A percentile compares a stretch with the other conserved stretches of the same genome.
Conservation (phyloP, 37 sponge, comb jelly and placozoan genomes). For the Cliona cf. orientalis region DNA sequence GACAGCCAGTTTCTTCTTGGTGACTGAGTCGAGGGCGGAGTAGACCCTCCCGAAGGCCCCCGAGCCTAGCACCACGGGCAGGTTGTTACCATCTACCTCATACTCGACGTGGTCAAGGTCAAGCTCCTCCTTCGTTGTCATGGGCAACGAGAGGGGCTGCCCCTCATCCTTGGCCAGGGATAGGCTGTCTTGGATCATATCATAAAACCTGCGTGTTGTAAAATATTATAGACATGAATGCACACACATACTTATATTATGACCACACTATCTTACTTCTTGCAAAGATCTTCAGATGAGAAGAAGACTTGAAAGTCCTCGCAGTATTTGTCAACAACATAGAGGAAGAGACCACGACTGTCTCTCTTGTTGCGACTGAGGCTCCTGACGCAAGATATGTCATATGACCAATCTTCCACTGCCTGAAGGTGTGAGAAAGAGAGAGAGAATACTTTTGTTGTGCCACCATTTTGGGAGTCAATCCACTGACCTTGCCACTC, state of each 20-base stretch:
- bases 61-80: slow-evolving; percentile 56
- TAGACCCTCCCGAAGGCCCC: slow-evolving; percentile 90
- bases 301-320: slow-evolving; percentile 87
- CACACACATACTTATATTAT: not conserved
- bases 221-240: not conserved
- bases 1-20: slow-evolving; percentile 88
- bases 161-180: not conserved
- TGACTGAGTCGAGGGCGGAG: slow-evolving; percentile 77
- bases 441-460: not conserved
- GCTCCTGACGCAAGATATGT: slow-evolving; percentile 38
- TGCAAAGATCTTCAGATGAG: slow-evolving; percentile 56
- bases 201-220: not conserved
- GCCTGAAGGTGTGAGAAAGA: slow-evolving; percentile 20
- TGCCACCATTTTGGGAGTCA: not conserved
- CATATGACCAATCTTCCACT: slow-evolving; percentile 45
- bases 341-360: slow-evolving; percentile 62
- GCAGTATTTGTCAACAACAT: slow-evolving; percentile 48
- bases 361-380: slow-evolving; percentile 84
- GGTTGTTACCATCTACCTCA: slow-evolving; percentile 43
- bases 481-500: not conserved
- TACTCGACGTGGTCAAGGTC: slow-evolving; percentile 57
- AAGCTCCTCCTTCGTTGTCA: not conserved
- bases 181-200: not conserved
- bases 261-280: slow-evolving; percentile 35
- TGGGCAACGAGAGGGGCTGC: not conserved